phyloP scores from a whole-genome alignment of 2,113 vertebrate species.

The Catharus minimus region DNA sequence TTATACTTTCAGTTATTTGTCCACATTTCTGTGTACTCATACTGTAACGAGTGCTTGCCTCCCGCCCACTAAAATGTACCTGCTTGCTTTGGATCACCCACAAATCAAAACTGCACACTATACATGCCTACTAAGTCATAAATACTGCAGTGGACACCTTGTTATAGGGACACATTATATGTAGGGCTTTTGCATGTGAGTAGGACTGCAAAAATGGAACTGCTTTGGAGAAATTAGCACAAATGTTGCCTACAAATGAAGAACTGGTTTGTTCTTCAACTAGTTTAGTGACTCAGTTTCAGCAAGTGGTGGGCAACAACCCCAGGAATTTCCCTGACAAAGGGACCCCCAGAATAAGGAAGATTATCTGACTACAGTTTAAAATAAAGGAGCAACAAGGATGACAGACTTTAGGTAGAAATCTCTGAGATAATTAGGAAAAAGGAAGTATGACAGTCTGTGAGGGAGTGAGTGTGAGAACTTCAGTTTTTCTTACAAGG shows the following conservation, averaged over 20 bases:
- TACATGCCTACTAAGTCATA: not conserved
- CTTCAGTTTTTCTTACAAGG: not conserved
- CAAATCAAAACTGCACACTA: not conserved
- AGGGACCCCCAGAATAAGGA: not conserved
- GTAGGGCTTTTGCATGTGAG: not conserved
- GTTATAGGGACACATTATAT: accelerated
- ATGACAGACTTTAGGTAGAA: not conserved
- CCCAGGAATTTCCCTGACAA: not conserved
- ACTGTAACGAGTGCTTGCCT: not conserved
- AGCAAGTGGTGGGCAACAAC: not conserved
- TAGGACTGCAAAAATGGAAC: not conserved
- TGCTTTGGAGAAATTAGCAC: not conserved
- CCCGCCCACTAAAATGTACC: accelerated
- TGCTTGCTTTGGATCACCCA: not conserved
- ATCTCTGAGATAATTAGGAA: not conserved
- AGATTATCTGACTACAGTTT: not conserved
- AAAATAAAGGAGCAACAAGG: not conserved
- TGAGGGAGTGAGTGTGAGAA: accelerated
- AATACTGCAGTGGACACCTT: not conserved
- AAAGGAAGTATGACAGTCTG: not conserved
- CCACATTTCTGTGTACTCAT: not conserved
- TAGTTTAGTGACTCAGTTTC: not conserved
- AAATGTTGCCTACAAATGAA: not conserved
- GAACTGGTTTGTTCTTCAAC: not conserved
- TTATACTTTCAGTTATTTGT: not conserved